A percentile compares a stretch with the other conserved stretches of the same genome.
Evolutionary conservation across 2,113 vertebrate genomes (phyloP).

Genomic region (Regulus satrapa): DNA sequence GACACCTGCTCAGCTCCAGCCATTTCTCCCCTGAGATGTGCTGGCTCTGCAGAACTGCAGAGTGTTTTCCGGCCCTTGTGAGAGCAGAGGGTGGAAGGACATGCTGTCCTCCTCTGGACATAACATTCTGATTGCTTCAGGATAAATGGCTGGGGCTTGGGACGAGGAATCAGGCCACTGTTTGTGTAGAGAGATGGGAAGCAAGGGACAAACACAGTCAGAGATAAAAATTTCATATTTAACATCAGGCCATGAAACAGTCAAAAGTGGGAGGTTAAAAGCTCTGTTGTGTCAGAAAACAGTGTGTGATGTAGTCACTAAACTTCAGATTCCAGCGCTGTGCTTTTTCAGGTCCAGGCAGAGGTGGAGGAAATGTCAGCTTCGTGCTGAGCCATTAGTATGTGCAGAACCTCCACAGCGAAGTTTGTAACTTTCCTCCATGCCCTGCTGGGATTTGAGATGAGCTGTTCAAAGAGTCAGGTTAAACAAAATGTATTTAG

Average conservation of each 20-base stretch:
- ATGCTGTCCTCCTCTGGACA: neutral
- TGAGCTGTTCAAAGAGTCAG: neutral
- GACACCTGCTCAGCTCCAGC: conserved; percentile 8
- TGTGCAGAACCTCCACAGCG: neutral
- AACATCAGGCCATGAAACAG: neutral
- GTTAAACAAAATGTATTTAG: neutral
- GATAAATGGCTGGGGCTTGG: neutral
- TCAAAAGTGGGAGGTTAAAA: neutral
- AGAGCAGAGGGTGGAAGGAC: neutral
- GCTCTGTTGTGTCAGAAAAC: neutral
- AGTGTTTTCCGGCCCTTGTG: neutral
- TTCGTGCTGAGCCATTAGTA: neutral
- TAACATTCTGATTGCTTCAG: neutral
- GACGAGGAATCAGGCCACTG: neutral
- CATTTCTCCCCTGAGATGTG: neutral
- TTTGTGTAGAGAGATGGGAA: neutral
- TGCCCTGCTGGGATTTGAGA: neutral
- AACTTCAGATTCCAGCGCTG: neutral
- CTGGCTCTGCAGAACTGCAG: neutral
- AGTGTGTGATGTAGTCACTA: neutral
- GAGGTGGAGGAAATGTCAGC: neutral
- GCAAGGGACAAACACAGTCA: neutral
- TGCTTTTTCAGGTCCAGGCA: neutral
- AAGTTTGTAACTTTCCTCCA: neutral
- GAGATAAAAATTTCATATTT: neutral